These are phyloP conservation scores for Caradrina clavipalpis DNA, from an alignment of 2,888 invertebrate genomes.

Conservation along the genomic window DNA sequence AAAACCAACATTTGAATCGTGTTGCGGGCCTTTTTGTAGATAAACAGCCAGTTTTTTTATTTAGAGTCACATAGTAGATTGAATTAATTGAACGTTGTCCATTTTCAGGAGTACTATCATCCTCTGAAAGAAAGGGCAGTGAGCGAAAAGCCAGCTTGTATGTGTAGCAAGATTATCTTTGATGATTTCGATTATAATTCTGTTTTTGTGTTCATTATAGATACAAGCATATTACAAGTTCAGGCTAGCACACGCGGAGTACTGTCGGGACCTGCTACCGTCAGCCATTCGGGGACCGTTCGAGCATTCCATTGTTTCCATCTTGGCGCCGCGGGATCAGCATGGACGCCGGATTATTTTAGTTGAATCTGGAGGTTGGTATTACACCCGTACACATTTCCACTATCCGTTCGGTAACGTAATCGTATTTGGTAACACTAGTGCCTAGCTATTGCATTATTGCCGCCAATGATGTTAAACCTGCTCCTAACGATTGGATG, in stretches of 20 bases:
- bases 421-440: no score
- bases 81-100: no score
- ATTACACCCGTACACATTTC: not conserved
- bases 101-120: not conserved
- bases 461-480: not conserved
- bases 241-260: conserved; percentile 91
- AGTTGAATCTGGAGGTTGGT: conserved; percentile 93
- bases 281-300: conserved; percentile 92
- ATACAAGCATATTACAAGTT: conserved; percentile 94
- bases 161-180: not conserved
- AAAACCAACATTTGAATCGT: no score
- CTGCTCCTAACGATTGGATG: not conserved
- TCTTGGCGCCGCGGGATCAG: conserved; percentile 93
- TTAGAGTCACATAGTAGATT: no score
- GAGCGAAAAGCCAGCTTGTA: not conserved
- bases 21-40: no score
- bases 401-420: no score
- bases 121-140: not conserved
- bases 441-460: no score
- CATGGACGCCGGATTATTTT: conserved; percentile 93
- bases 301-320: conserved; percentile 92
- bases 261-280: conserved; percentile 92
- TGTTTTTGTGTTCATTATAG: conserved; percentile 80
- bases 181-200: not conserved
- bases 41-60: no score